These are phyloP conservation scores for Drosophila birchii DNA, from an alignment of 2,888 invertebrate species.

Conservation along the genomic window DNA sequence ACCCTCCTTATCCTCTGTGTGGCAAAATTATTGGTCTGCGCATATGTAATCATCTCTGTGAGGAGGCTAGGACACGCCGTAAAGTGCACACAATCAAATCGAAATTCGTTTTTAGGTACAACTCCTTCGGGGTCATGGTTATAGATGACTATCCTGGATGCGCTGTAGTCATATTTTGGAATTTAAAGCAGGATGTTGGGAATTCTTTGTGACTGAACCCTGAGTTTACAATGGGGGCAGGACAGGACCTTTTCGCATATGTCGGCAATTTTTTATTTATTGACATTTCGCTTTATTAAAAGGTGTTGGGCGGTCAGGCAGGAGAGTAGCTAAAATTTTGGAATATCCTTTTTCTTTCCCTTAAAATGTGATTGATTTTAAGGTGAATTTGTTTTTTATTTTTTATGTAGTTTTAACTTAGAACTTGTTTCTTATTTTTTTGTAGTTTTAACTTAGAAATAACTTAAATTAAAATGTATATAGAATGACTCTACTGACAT, in stretches of 20 bases:
- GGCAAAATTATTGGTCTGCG: constrained; percentile 82
- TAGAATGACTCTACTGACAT: constrained; percentile 5
- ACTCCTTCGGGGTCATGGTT: constrained; percentile 20
- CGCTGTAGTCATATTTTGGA: constrained; percentile 14
- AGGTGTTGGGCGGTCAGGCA: constrained; percentile 59
- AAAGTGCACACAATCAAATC: constrained; percentile 77
- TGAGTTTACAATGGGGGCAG: neutral
- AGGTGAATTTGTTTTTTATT: neutral
- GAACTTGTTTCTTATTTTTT: neutral
- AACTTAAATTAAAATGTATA: neutral
- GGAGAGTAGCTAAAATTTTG: too few relatives aligned
- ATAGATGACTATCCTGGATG: constrained; percentile 28
- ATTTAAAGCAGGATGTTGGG: neutral
- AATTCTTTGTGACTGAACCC: neutral
- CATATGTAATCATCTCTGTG: constrained; percentile 80
- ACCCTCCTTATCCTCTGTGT: constrained; percentile 6
- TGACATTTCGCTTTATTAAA: constrained; percentile 63
- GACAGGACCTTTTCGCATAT: constrained; percentile 62
- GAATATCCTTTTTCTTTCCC: neutral
- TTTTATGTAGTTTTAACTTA: neutral
- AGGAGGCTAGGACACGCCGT: constrained; percentile 59
- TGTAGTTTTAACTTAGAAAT: neutral
- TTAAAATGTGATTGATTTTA: neutral
- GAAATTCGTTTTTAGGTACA: constrained; percentile 68
- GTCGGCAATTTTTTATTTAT: constrained; percentile 82